Base-by-base conservation (phyloP, 2,113 vertebrate species). In the Tylochromis polylepis region DNA sequence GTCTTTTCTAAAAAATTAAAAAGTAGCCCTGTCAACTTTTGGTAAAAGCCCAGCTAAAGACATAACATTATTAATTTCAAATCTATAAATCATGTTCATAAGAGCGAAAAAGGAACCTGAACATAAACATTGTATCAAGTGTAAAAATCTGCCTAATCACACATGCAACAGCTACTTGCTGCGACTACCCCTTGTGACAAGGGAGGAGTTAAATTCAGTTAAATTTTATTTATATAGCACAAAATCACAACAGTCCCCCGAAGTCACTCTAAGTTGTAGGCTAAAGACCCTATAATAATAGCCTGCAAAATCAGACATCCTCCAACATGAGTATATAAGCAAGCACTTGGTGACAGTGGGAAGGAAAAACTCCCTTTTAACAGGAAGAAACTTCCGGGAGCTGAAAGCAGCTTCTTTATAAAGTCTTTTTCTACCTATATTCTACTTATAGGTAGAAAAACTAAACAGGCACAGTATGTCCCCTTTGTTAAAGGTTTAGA, bases 1-100 rank as follows among this genome's bases (percentile, higher is more conserved):
- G 86, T 87, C 16, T 92, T 92, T 90, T 60, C 34, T 84, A 85
- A 31, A 15, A 43, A 77, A 82, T 29, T 87, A 43, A 57, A 81
- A 91, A 27, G 29, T 31, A 20, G n/a, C 5, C 4, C 3, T 65
- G 53, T 78, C 53, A 46, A 89, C 34, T 78, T 83, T 87, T 55
- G 11, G 41, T 43, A 43, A 43, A 43, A 43, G 11, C 41, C 41
- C 11, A 43, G 11, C 12, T 14, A 72, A 72, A 72, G n/a, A 46
- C 27, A 27, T 20, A 75, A 51, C 70, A 51, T 51, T 49, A 75
- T 75, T 75, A 6, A 51, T 51, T 51, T 75, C 24, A 11, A 51
- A 51, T 75, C 16, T 75, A 31, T 51, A 51, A 51, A 75, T 12
- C 43, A 51, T 75, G 24, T 20, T 51, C 10, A 20, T 51, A 24